These are phyloP conservation scores for Brachionus koreanus DNA, from an alignment of 1,140 invertebrate species.

Conservation along the genomic window DNA sequence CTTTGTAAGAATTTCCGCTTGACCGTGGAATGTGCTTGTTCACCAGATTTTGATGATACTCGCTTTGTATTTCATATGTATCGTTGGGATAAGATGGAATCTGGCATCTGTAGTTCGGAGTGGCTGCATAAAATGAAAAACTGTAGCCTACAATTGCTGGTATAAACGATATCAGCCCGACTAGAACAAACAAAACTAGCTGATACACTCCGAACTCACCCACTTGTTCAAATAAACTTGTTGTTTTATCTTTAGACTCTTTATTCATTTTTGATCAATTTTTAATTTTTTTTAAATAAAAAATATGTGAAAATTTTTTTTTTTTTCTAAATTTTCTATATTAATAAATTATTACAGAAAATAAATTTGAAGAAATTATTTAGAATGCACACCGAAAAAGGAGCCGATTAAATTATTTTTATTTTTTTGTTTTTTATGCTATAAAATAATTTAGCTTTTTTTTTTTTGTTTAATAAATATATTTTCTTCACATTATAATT, in stretches of 20 bases:
- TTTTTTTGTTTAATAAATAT: too few relatives aligned
- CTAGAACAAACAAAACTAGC: background rate
- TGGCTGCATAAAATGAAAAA: conserved; percentile 25
- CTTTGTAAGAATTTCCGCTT: conserved; percentile 4
- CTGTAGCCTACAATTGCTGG: conserved; percentile 5
- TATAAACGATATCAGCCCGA: conserved; percentile 11
- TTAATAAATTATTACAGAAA: background rate
- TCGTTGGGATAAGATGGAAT: background rate
- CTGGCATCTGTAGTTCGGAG: background rate
- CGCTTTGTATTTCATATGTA: background rate
- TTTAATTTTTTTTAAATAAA: background rate
- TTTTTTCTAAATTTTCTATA: background rate
- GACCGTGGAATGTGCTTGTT: conserved; percentile 12
- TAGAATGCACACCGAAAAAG: too few relatives aligned
- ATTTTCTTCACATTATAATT: too few relatives aligned
- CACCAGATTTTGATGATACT: background rate
- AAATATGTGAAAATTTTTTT: too few relatives aligned
- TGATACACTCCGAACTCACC: conserved; percentile 9
- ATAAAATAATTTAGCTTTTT: too few relatives aligned
- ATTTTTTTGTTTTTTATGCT: too few relatives aligned
- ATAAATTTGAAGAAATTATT: background rate
- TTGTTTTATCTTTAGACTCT: background rate
- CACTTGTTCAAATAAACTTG: background rate
- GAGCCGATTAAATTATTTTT: too few relatives aligned
- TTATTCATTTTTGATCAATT: background rate